Percentiles rank a stretch among this genome's conserved stretches.
Evolutionary conservation across 2,113 vertebrate species (phyloP).

Genomic region (Pseudorasbora parva): DNA sequence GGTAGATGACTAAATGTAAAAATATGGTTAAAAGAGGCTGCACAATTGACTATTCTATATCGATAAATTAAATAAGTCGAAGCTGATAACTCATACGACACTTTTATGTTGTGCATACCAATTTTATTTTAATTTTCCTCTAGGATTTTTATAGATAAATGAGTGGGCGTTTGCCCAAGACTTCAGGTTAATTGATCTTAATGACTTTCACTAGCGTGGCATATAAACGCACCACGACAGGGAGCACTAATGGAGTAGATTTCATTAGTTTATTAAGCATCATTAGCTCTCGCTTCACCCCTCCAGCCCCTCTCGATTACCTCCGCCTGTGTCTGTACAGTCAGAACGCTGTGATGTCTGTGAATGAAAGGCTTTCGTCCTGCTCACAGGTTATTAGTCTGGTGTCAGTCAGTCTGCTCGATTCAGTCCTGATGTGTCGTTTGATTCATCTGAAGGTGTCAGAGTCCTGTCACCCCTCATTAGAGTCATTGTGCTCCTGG

Average conservation of each 20-base stretch:
- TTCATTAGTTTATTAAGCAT: slow-evolving; percentile 57
- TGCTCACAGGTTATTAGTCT: slow-evolving; percentile 57
- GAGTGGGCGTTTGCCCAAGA: not conserved
- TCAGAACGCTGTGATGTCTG: slow-evolving; percentile 42
- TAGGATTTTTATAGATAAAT: not conserved
- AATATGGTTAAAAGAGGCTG: too few species aligned
- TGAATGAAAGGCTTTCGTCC: slow-evolving; percentile 39
- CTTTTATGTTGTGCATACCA: too few species aligned
- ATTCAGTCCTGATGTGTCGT: not conserved
- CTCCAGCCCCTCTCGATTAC: slow-evolving; percentile 27
- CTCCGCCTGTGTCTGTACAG: slow-evolving; percentile 17
- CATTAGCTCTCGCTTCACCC: slow-evolving; percentile 55
- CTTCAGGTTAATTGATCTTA: slow-evolving; percentile 54
- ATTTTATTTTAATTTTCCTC: too few species aligned
- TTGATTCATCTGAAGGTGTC: slow-evolving; percentile 53
- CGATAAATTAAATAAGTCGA: too few species aligned
- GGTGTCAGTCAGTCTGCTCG: slow-evolving; percentile 47
- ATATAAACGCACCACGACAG: slow-evolving; percentile 15
- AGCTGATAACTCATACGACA: too few species aligned
- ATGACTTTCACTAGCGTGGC: slow-evolving; percentile 34
- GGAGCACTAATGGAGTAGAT: slow-evolving; percentile 36
- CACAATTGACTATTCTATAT: too few species aligned
- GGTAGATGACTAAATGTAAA: too few species aligned
- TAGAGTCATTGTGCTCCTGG: slow-evolving; percentile 66
- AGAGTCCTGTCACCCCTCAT: slow-evolving; percentile 64